Base-by-base conservation (phyloP, 2,113 vertebrate species). In the Anarrhichthys ocellatus region DNA sequence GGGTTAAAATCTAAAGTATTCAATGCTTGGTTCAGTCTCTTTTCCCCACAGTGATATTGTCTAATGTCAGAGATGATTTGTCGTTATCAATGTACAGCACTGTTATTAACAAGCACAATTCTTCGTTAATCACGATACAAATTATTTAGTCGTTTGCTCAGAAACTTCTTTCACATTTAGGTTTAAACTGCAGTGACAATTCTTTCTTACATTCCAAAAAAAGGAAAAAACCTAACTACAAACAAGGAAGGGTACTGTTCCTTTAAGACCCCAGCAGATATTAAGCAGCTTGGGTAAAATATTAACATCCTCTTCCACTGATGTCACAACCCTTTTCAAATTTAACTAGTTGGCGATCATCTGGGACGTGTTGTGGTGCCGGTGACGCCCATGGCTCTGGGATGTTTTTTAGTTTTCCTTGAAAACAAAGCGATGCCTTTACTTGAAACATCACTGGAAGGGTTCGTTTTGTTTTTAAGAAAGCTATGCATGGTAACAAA, bases 1-100 rank as follows among this genome's bases (percentile, higher is more conserved):
- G 56, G 7, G 20, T 85, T 84, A 82, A 90, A 88, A 90, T 50
- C 22, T 46, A 63, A 77, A 63, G 6, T 44, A 58, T 69, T 13
- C 18, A 65, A 68, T 29, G 9, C 11, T 88, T 85, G 4, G 17
- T 77, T 84, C 11, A 42, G 32, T 72, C 46, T 62, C 29, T 18
- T 56, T 34, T 24, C 17, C 17, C n/a, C 40, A 74, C 56, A 71
- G 44, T 4, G 20, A 38, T 58, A 22, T 72, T 76, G 40, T 67
- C 67, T 18, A 64, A 1, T 44, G 29, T 77, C 13, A 52, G 46
- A 58, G 0, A 27, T 20, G 62, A 80, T 82, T 82, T 44, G 40
- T 79, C 50, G 10, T 29, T 29, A 34, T 48, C 82, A 84, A 73
- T 80, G 29, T 48, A 72, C 67, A 88, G 65, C 54, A 77, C 63